phyloP scores from a whole-genome alignment of 2,113 vertebrate species.

The Erinaceus europaeus region DNA sequence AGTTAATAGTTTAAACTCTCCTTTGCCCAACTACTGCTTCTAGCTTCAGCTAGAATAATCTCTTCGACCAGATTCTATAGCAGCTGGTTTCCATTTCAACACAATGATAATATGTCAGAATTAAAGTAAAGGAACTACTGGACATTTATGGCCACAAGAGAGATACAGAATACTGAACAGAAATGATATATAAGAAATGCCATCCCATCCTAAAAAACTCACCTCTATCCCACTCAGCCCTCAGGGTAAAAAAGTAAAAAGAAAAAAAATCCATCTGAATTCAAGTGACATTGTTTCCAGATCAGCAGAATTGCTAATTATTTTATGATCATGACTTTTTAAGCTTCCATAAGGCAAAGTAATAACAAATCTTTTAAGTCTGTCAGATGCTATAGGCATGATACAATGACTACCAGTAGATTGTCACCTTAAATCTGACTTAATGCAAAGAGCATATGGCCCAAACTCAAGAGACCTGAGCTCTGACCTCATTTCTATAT shows the following conservation, averaged over 20 bases:
- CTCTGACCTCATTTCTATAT: background rate
- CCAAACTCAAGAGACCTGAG: background rate
- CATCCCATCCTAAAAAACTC: constrained; percentile 34
- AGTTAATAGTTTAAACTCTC: too few species aligned
- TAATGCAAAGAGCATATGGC: background rate
- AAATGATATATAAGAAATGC: constrained; percentile 10
- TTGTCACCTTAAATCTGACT: background rate
- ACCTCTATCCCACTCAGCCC: background rate
- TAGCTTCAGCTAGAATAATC: background rate
- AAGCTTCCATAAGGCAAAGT: constrained; percentile 49
- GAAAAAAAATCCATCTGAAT: constrained; percentile 47
- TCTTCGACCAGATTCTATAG: background rate
- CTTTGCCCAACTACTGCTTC: background rate
- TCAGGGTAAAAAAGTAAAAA: background rate
- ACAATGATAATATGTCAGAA: background rate
- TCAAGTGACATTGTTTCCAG: constrained; percentile 43
- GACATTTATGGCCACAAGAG: constrained; percentile 7
- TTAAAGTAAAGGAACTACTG: background rate
- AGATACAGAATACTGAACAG: background rate
- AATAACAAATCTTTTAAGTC: constrained; percentile 41
- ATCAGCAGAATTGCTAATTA: constrained; percentile 69
- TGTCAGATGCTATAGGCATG: constrained; percentile 12
- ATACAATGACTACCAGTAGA: background rate
- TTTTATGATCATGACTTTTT: constrained; percentile 64
- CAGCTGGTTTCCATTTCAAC: background rate